Base-by-base conservation (phyloP, 2,888 invertebrate species). In the Drosophila multiciliata region DNA sequence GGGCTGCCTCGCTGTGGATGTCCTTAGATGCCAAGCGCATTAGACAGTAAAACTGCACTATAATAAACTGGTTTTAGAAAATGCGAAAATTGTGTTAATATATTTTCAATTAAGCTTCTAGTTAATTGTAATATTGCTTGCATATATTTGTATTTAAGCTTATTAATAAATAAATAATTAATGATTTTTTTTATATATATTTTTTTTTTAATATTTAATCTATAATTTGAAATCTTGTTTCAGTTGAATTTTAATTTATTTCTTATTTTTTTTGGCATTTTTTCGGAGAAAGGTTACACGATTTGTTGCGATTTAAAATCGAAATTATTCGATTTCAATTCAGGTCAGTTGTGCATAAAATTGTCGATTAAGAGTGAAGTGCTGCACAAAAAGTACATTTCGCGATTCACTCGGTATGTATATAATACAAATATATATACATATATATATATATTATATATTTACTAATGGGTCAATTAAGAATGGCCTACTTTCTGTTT, bases 1-100 rank as follows among this genome's bases (percentile, higher is more conserved):
- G 53, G 62, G 55, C 49, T 53, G 29, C 64, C 63, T 59, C 32
- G 42, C 42, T 45, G 33, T 36, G 45, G 29, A 45, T 52, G 52
- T 73, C 67, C 73, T 78, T 68, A 69, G 73, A 15, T 75, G 75
- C 53, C 66, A 62, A 71, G 73, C 68, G 69, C 73, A 78, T 76
- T 71, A 70, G 73, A 79, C 65, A 67, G 67, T 67, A 23, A 35
- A 67, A 4, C 57, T 35, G 33, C 49, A 29, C 15, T 57, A 40
- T 57, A 26, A 50, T n/a, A 35, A n/a, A 67, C 32, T 33, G 0
- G 9, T 0, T 7, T 2, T 0, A 6, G 0, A 5, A 15, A 38
- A 8, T 9, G 7, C 0, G 1, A 17, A 23, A 23, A 11, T 33
- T 20, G 6, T 15, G 5, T 6, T 6, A 23, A 12, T 1, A 45